Conservation (phyloP, 2,797 vertebrate genomes). For the Siniperca undulata region DNA sequence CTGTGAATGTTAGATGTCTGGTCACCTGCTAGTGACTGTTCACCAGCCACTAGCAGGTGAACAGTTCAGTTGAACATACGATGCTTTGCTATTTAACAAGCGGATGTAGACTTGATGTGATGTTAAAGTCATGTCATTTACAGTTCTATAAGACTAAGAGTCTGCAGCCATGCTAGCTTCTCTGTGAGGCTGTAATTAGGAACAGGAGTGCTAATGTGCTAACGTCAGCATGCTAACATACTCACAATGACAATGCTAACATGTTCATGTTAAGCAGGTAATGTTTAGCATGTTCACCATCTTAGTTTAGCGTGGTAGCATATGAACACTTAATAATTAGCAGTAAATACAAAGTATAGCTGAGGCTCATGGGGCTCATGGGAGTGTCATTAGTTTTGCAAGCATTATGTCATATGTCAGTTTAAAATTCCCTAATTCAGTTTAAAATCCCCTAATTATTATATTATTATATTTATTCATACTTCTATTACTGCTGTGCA, state of each 20-base stretch:
- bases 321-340: background rate
- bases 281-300: background rate
- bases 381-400: background rate
- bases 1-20: background rate
- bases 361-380: background rate
- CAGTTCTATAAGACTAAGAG: background rate
- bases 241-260: background rate
- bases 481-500: too few relatives aligned
- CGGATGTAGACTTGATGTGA: background rate
- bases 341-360: background rate
- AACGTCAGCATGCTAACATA: background rate
- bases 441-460: too few relatives aligned
- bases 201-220: background rate
- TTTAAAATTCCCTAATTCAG: too few relatives aligned
- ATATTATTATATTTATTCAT: too few relatives aligned
- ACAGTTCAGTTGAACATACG: background rate
- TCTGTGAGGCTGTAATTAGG: background rate
- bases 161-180: background rate
- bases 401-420: background rate
- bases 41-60: background rate
- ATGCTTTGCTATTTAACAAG: background rate
- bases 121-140: slow-evolving; percentile 1
- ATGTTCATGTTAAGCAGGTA: background rate
- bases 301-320: background rate
- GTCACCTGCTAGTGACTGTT: background rate